phyloP scores from a whole-genome alignment of 2,113 vertebrate species.

The Bostrychus sinensis region DNA sequence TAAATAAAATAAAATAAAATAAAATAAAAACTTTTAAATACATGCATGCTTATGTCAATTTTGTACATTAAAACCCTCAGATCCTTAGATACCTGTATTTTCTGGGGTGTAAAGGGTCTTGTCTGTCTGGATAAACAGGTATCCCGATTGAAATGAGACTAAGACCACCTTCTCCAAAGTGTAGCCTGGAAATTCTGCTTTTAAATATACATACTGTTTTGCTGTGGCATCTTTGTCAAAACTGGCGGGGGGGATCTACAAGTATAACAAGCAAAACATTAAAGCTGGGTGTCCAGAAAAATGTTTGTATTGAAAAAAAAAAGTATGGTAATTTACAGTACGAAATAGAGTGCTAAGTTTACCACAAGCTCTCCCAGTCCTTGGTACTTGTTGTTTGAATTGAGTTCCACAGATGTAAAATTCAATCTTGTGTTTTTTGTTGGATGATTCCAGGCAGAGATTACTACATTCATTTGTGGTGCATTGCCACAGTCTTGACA shows the following conservation, averaged over 20 bases:
- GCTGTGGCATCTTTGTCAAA: constrained; percentile 49
- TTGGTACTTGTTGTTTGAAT: constrained; percentile 27
- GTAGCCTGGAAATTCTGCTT: constrained; percentile 54
- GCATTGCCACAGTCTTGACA: constrained; percentile 61
- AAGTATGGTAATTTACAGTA: too few relatives aligned
- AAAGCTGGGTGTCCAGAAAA: background rate
- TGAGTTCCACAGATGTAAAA: constrained; percentile 46
- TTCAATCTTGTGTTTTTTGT: constrained; percentile 30
- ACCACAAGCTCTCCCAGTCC: constrained; percentile 70
- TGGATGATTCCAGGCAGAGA: constrained; percentile 67
- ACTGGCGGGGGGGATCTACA: constrained; percentile 49
- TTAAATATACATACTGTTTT: constrained; percentile 71
- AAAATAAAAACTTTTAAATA: too few relatives aligned
- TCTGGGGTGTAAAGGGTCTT: constrained; percentile 77
- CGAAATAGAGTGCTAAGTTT: background rate
- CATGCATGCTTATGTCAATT: too few relatives aligned
- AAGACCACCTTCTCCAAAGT: constrained; percentile 70
- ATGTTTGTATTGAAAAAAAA: background rate
- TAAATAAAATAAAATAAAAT: background rate
- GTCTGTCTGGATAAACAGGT: constrained; percentile 79
- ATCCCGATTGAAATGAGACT: constrained; percentile 75
- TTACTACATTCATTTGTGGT: constrained; percentile 8
- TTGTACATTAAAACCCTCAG: too few relatives aligned
- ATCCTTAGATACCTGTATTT: constrained; percentile 50
- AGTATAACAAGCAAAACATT: background rate